Conservation (phyloP, 2,888 invertebrate genomes). For the Zhengitettix transpicula region DNA sequence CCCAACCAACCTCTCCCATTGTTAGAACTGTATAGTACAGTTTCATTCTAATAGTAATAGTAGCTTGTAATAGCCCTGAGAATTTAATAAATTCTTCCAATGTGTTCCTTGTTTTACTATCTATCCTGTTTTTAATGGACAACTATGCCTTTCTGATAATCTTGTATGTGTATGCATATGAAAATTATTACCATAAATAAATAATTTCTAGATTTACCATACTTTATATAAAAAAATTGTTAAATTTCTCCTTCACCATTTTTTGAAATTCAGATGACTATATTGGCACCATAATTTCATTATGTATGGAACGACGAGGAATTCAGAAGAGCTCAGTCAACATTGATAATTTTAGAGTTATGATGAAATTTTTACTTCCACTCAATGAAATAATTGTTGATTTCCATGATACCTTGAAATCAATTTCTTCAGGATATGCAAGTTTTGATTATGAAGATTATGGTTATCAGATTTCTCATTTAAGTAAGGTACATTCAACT, state of each 20-base stretch:
- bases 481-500: constrained; percentile 51
- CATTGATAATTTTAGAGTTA: constrained; percentile 66
- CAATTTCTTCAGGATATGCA: constrained; percentile 83
- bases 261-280: constrained; percentile 33
- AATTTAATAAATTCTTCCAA: too few species aligned
- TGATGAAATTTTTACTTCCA: constrained; percentile 72
- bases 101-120: too few species aligned
- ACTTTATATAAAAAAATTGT: neutral
- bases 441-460: constrained; percentile 85
- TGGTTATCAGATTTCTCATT: constrained; percentile 55
- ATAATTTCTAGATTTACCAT: neutral
- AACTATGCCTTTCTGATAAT: too few species aligned
- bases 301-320: constrained; percentile 63
- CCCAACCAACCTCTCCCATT: too few species aligned
- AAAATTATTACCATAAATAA: too few species aligned
- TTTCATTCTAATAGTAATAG: too few species aligned
- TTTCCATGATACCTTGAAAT: constrained; percentile 85
- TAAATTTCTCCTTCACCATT: neutral
- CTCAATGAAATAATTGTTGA: constrained; percentile 87
- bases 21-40: too few species aligned
- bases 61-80: too few species aligned
- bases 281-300: constrained; percentile 47
- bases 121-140: too few species aligned
- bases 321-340: constrained; percentile 49
- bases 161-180: too few species aligned